Percentiles rank a stretch among this genome's conserved stretches.
These are phyloP conservation scores for Idris sp. DNA, from an alignment of 1,140 invertebrate species.

Conservation along the genomic window DNA sequence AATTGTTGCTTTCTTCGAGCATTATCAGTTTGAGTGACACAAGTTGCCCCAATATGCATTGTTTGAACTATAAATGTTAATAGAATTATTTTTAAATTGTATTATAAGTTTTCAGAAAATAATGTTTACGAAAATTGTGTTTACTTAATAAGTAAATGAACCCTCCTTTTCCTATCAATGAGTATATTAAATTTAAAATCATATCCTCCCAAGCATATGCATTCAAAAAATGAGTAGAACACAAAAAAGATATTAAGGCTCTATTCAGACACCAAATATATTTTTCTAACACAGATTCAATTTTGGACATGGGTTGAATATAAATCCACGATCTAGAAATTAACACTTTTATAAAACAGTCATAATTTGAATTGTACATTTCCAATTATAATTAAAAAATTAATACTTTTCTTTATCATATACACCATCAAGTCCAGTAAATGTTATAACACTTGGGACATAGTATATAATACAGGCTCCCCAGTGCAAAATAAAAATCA, in stretches of 20 bases:
- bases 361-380: too few relatives aligned
- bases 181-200: slow-evolving; percentile 66
- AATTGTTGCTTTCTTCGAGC: slow-evolving; percentile 66
- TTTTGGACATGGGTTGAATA: too few relatives aligned
- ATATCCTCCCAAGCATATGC: slow-evolving; percentile 69
- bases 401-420: slow-evolving; percentile 23
- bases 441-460: slow-evolving; percentile 42
- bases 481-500: slow-evolving; percentile 68
- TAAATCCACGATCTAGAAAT: slow-evolving; percentile 70
- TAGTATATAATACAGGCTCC: slow-evolving; percentile 71
- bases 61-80: slow-evolving; percentile 56
- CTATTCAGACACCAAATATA: slow-evolving; percentile 71
- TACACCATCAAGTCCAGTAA: slow-evolving; percentile 5
- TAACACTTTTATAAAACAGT: not conserved
- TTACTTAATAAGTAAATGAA: slow-evolving; percentile 70
- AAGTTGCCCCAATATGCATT: slow-evolving; percentile 61
- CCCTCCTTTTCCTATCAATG: slow-evolving; percentile 67
- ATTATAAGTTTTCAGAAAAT: too few relatives aligned
- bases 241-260: slow-evolving; percentile 66
- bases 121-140: too few relatives aligned
- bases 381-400: too few relatives aligned
- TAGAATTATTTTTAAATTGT: not conserved
- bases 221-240: slow-evolving; percentile 67
- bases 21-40: slow-evolving; percentile 60
- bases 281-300: too few relatives aligned